Base-by-base conservation (phyloP, 2,113 vertebrate genomes). In the Heterotis niloticus region DNA sequence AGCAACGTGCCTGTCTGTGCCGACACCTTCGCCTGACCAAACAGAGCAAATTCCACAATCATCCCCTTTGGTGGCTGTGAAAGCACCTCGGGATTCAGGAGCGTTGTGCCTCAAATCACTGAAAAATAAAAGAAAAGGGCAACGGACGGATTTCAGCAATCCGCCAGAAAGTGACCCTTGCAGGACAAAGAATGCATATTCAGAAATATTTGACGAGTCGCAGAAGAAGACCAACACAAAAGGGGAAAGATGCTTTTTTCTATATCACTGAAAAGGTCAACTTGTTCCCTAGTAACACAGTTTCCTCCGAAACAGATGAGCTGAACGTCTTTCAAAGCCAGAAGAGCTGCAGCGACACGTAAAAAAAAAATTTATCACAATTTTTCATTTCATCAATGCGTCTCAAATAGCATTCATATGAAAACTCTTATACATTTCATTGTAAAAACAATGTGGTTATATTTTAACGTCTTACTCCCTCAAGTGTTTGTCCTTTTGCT, bases 101-200 rank as follows among this genome's bases (percentile, higher is more conserved):
- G 26, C 9, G 13, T 59, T 59, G 13, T 59, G 13, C n/a, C 51
- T 23, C 26, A 59, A 74, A 29, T 18, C 56, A 18, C 51, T 14
- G 52, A 23, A 24, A 59, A 10, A 26, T 26, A 74, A 44, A 44
- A 44, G 34, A 44, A 44, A 44, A 44, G 7, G 7, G 7, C 34
- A 44, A 10, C 54, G 16, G 71, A 13, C n/a, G 54, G 23, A 29
- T 74, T 74, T 74, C 10, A 57, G 71, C 51, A 57, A 57, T 57
- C 54, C 4, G 16, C 54, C 14, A 0, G 14, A 59, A 74, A 59
- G 5, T 57, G 54, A 74, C 51, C 51, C 26, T 74, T 57, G 71
- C 14, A 26, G 54, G 26, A 57, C 52, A 24, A 74, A 74, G 24
- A 74, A 74, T 57, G 54, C 57, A 74, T 74, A 74, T 26, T 74